Conservation (phyloP, 2,797 vertebrate genomes). For the Rhodeus uyekii region DNA sequence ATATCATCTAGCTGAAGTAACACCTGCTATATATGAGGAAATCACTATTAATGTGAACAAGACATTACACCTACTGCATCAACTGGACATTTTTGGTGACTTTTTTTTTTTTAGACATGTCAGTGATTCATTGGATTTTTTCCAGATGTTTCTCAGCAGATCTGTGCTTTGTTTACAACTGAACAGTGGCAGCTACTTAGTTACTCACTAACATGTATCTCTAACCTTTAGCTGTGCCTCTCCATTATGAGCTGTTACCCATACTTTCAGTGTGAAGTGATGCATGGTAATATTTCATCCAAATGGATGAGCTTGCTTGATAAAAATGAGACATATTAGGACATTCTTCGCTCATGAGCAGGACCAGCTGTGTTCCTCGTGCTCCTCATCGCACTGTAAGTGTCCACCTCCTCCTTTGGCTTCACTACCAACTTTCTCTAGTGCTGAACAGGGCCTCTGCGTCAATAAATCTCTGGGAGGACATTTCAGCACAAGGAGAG, state of each 20-base stretch:
- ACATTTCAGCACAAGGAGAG: constrained; percentile 60
- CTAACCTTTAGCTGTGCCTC: constrained; percentile 9
- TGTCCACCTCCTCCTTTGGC: constrained; percentile 30
- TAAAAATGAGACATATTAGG: constrained; percentile 28
- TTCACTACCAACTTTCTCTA: constrained; percentile 22
- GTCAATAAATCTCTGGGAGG: constrained; percentile 68
- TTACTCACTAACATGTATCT: constrained; percentile 5
- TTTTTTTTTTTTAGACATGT: neutral
- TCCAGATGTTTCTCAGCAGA: constrained; percentile 8
- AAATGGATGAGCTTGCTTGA: constrained; percentile 18
- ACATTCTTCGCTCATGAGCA: constrained; percentile 12
- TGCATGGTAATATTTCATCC: constrained; percentile 4
- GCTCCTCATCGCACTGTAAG: constrained; percentile 14
- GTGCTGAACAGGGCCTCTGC: constrained; percentile 52
- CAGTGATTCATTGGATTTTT: neutral
- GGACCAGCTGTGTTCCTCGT: constrained; percentile 26
- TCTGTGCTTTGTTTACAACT: constrained; percentile 6
- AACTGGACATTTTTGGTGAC: neutral
- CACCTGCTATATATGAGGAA: neutral
- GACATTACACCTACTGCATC: neutral
- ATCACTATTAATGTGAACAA: neutral
- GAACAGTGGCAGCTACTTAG: constrained; percentile 27
- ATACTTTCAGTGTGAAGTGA: constrained; percentile 2
- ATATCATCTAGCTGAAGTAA: neutral
- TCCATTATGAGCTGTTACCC: constrained; percentile 3